Evolutionary conservation across 2,113 vertebrate genomes (phyloP), one percentile per base, ranked within the genome.

Genomic region (Apeltes quadracus): DNA sequence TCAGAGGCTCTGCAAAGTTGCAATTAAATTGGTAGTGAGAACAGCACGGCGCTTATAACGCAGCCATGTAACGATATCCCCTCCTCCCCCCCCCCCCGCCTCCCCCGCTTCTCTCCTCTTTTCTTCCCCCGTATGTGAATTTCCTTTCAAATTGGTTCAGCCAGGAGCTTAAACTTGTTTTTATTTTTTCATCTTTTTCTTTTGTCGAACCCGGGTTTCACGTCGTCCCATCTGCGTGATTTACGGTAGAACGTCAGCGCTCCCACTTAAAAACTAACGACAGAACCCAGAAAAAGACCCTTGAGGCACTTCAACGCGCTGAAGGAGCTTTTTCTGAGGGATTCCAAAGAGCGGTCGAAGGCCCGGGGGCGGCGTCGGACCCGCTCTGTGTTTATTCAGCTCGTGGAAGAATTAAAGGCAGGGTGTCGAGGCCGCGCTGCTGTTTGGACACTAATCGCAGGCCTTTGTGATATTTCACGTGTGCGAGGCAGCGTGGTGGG

Each of bases 1-100:
- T 92, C 87, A 76, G 57, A 46, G 76, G 86, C 83, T 81, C 79
- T 64, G 78, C 88, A 87, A 87, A 88, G 83, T 80, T 91, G 81
- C 87, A 91, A 92, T 94, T 93, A 92, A 77, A 80, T 18, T 76
- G 84, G 84, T 87, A 90, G 87, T 84, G 83, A 87, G 88, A 88
- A 89, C 71, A 75, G 72, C 88, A 88, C 66, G 27, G 76, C 58
- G 87, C 84, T 82, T 90, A 84, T 84, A 86, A 76, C 54, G 54
- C 59, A 62, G 53, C 63, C 65, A 43, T 67, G 80, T 29, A 64
- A 69, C 69, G 34, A 16, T 27, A 62, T 58, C 57, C 69, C 61
- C 4, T 61, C 41, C 53, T 27, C n/a, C n/a, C 46, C 46, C 7
- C 46, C 9, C 46, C 7, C 46, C 18, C 63, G 66, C 64, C 63